Evolutionary conservation across 2,888 invertebrate species (phyloP).

Genomic region (Nomada ferruginata): DNA sequence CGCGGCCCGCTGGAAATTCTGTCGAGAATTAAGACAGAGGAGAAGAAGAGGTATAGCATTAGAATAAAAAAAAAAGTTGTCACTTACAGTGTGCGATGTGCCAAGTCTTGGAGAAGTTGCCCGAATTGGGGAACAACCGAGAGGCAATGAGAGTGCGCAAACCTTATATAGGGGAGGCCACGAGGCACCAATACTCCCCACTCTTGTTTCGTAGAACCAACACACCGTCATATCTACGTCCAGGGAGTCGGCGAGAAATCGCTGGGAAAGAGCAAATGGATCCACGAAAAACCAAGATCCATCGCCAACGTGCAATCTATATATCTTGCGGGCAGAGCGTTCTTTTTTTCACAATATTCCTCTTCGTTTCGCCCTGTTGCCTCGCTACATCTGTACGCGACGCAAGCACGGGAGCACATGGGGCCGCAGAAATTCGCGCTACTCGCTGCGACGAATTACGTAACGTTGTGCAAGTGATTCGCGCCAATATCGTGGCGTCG

Average conservation of each 20-base stretch:
- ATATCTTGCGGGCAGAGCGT: background rate
- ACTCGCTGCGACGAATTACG: background rate
- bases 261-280: constrained; percentile 1
- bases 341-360: background rate
- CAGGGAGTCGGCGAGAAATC: background rate
- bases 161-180: constrained; percentile 80
- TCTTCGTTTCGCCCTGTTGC: background rate
- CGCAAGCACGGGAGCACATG: background rate
- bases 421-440: constrained; percentile 17
- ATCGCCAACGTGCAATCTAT: background rate
- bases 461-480: constrained; percentile 16
- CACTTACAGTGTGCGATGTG: constrained; percentile 79
- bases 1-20: background rate
- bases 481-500: background rate
- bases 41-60: background rate
- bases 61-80: background rate
- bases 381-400: background rate
- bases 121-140: constrained; percentile 82
- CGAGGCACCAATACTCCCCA: constrained; percentile 60
- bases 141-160: constrained; percentile 72
- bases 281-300: background rate
- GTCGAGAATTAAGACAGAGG: background rate
- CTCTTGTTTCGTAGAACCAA: constrained; percentile 43
- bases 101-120: constrained; percentile 82
- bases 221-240: constrained; percentile 24